Base-by-base conservation (phyloP, 2,888 invertebrate genomes). In the Chymomyza fuscimana region DNA sequence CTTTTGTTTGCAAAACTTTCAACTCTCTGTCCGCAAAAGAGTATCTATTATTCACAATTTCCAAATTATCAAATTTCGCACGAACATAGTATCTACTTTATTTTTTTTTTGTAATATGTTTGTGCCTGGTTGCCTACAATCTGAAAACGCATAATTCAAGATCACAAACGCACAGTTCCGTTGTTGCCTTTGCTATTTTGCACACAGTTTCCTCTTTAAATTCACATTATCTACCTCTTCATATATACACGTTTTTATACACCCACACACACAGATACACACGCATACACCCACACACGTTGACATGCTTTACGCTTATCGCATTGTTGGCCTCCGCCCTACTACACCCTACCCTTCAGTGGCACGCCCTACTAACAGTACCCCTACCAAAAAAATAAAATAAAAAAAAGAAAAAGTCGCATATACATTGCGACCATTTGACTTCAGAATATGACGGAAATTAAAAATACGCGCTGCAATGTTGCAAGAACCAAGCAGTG, bases 391-490 rank as follows among this genome's bases (percentile, higher is more conserved):
- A 19, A 61, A 22, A 29, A 2, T 6, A 22, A 32, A 9, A 32
- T 9, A 1, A 32, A 32, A 32, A 32, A 32, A 76, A 1, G 6
- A 32, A 32, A 79, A 74, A 81, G 72, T 80, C 80, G 71, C 78
- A 72, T 73, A 80, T 80, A 75, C 80, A 72, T 40, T 78, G 77
- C 67, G 78, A 77, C 77, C 12, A 32, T 59, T 59, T 22, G 7
- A 25, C 16, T 60, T 50, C 36, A 36, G 62, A 78, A 76, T 50
- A 65, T 80, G 85, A 85, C 85, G 85, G 85, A 85, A 85, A 85
- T 85, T 85, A 85, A 85, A 85, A 87, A 85, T 88, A 85, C 85
- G 79, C 86, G 85, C 80, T 85, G 86, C 88, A 85, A 77, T 88
- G 86, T 82, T 87, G 86, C 88, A 87, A 76, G 87, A 81, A 78